Conservation (phyloP, 2,113 vertebrate genomes). For the Mesembrinibis cayennensis region DNA sequence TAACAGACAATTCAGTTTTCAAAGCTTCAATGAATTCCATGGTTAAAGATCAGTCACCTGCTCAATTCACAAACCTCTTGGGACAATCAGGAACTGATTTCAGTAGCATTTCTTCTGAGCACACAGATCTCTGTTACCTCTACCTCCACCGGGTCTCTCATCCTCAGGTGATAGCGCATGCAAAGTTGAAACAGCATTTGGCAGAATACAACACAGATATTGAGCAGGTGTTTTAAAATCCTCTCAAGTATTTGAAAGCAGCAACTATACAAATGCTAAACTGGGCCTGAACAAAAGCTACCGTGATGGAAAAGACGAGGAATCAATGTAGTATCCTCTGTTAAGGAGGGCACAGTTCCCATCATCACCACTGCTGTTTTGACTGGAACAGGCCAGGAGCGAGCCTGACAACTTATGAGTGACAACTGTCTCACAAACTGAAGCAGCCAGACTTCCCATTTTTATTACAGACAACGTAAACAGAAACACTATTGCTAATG, state of each 20-base stretch:
- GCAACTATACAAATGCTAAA: background rate
- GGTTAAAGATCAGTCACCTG: background rate
- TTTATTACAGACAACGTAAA: background rate
- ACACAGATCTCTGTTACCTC: background rate
- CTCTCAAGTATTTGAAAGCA: background rate
- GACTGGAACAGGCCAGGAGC: background rate
- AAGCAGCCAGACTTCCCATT: background rate
- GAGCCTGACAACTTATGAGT: background rate
- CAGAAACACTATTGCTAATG: background rate
- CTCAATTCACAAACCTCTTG: background rate
- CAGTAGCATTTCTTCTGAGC: background rate
- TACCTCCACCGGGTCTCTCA: background rate
- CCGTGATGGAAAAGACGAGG: accelerated
- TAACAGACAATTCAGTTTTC: background rate
- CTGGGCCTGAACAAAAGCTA: background rate
- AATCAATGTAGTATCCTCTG: background rate
- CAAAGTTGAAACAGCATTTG: background rate
- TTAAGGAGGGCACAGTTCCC: background rate
- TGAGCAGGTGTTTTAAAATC: background rate
- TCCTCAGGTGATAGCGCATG: background rate
- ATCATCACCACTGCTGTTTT: background rate
- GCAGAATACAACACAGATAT: background rate
- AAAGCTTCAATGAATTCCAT: background rate
- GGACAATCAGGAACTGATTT: background rate
- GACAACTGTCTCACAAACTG: background rate